Conservation (phyloP, 2,888 invertebrate species). For the Platycheirus albimanus region DNA sequence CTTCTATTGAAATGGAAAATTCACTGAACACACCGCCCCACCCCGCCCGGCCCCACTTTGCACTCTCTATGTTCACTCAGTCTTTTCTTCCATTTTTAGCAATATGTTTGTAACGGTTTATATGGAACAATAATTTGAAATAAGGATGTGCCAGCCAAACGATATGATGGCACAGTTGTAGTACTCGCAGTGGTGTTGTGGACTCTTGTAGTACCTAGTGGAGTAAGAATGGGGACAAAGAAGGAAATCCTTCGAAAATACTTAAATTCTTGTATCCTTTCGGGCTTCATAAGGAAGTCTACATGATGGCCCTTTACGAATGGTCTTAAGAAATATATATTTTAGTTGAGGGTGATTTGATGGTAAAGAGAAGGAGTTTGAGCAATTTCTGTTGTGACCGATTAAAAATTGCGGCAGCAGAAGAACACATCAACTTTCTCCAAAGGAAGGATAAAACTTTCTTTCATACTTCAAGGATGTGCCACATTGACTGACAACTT, state of each 20-base stretch:
- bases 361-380: too few relatives aligned
- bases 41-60: background rate
- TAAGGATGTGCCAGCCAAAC: slow-evolving; percentile 40
- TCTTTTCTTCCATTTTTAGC: background rate
- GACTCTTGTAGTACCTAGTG: too few relatives aligned
- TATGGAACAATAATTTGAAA: slow-evolving; percentile 54
- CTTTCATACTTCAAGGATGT: slow-evolving; percentile 54
- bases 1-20: slow-evolving; percentile 67
- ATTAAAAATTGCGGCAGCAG: slow-evolving; percentile 61
- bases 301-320: slow-evolving; percentile 30
- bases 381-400: slow-evolving; percentile 39
- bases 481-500: slow-evolving; percentile 70
- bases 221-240: slow-evolving; percentile 3
- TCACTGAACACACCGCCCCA: slow-evolving; percentile 31
- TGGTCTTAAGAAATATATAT: slow-evolving; percentile 17
- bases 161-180: slow-evolving; percentile 25
- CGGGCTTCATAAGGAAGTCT: slow-evolving; percentile 7
- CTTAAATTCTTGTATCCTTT: slow-evolving; percentile 45
- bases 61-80: too few relatives aligned
- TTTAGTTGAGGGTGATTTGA: background rate
- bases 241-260: slow-evolving; percentile 62
- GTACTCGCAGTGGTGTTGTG: background rate
- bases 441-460: slow-evolving; percentile 48
- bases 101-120: slow-evolving; percentile 12
- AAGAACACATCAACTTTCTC: slow-evolving; percentile 6